These are phyloP conservation scores for Poecile montanus DNA, from an alignment of 2,797 vertebrate species.

Conservation along the genomic window DNA sequence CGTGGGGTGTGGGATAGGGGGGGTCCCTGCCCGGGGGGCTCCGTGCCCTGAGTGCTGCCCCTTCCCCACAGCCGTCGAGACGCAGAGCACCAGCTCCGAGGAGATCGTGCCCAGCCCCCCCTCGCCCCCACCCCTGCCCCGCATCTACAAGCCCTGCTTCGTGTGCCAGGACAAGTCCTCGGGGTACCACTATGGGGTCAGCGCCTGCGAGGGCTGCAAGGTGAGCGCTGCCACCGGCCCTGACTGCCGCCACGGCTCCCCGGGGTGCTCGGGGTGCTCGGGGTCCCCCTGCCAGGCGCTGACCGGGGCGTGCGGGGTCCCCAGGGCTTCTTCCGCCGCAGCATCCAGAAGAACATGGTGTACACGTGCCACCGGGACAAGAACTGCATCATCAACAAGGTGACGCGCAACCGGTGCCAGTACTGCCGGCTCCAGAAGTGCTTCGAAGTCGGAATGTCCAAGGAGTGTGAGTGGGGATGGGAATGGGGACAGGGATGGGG, in stretches of 20 bases:
- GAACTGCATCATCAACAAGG: constrained; percentile 99
- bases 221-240: constrained; percentile 57
- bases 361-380: constrained; percentile 98
- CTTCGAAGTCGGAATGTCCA: constrained; percentile 98
- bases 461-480: constrained; percentile 88
- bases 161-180: constrained; percentile 91
- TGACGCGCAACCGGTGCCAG: constrained; percentile 97
- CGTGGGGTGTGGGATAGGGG: not conserved
- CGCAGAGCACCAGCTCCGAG: constrained; percentile 89
- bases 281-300: fast-evolving
- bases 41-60: not conserved
- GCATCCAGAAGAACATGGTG: constrained; percentile 99
- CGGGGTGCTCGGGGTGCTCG: fast-evolving
- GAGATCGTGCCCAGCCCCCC: constrained; percentile 88
- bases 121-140: constrained; percentile 82
- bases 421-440: constrained; percentile 98
- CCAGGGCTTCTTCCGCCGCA: constrained; percentile 96
- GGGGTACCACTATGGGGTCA: constrained; percentile 90
- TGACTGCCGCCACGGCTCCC: fast-evolving
- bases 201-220: constrained; percentile 90
- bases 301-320: not conserved
- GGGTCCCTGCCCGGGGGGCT: not conserved
- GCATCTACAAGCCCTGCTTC: constrained; percentile 90
- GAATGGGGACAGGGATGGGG: not conserved
- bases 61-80: constrained; percentile 82